Conservation (phyloP, 2,113 vertebrate genomes). For the Hyperopisus bebe region DNA sequence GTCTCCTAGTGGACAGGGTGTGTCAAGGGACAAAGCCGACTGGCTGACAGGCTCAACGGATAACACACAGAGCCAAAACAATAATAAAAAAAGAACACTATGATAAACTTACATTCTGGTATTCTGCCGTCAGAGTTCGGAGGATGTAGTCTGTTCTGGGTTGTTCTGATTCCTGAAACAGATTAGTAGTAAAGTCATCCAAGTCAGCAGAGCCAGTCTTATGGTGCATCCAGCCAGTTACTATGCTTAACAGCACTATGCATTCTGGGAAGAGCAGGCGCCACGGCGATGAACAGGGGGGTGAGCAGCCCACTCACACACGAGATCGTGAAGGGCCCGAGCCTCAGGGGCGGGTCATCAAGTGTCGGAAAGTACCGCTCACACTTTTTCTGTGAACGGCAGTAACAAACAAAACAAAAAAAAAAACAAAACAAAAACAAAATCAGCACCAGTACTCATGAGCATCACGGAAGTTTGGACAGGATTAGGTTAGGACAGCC, state of each 20-base stretch:
- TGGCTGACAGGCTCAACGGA: background rate
- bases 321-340: constrained; percentile 88
- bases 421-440: background rate
- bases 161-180: constrained; percentile 83
- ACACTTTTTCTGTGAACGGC: constrained; percentile 86
- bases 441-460: background rate
- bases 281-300: background rate
- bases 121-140: constrained; percentile 78
- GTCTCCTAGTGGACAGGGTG: constrained; percentile 64
- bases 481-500: background rate
- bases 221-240: background rate
- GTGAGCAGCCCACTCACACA: constrained; percentile 72
- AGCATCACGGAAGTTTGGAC: background rate
- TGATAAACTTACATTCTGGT: constrained; percentile 78
- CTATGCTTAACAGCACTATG: background rate
- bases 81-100: background rate
- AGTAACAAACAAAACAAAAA: background rate
- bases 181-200: constrained; percentile 11
- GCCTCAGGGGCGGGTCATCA: constrained; percentile 75
- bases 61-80: background rate
- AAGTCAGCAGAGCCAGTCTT: background rate
- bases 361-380: constrained; percentile 85
- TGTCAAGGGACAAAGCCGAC: background rate
- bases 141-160: constrained; percentile 86
- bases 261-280: background rate